Evolutionary conservation across 2,888 invertebrate genomes (phyloP).

Genomic region (Cordylochernes scorpioides): DNA sequence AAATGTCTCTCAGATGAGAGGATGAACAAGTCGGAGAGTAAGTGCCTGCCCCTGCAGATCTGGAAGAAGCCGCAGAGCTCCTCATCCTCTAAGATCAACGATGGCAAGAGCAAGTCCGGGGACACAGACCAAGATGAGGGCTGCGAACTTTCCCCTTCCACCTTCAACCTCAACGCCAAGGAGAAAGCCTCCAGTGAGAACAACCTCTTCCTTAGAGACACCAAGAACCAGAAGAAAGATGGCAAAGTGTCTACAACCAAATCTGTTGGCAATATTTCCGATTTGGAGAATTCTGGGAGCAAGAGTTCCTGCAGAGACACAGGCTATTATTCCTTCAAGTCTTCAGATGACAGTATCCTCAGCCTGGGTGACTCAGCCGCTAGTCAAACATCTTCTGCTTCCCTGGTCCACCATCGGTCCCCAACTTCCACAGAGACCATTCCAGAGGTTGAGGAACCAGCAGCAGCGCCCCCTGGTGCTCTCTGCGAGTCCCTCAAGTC

Average conservation of each 20-base stretch:
- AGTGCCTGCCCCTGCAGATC: too few relatives aligned
- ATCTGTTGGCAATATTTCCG: conserved; percentile 13
- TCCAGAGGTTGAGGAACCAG: conserved; percentile 6
- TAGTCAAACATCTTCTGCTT: neutral
- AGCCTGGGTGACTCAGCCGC: conserved; percentile 4
- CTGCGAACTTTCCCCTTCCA: too few relatives aligned
- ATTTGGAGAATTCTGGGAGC: conserved; percentile 3
- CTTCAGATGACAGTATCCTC: conserved; percentile 12
- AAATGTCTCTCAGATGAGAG: too few relatives aligned
- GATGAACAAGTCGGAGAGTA: too few relatives aligned
- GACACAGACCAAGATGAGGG: too few relatives aligned
- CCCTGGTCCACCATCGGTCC: conserved; percentile 2
- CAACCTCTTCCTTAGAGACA: conserved; percentile 11
- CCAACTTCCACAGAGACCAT: conserved; percentile 4
- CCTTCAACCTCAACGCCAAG: conserved; percentile 9
- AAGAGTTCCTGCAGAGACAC: conserved; percentile 7
- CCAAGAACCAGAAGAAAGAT: conserved; percentile 6
- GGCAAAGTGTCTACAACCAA: conserved; percentile 11
- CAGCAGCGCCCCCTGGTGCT: conserved; percentile 3
- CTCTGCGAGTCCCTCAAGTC: conserved; percentile 1
- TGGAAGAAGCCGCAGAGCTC: too few relatives aligned
- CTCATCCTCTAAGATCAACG: too few relatives aligned
- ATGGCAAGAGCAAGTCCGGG: too few relatives aligned
- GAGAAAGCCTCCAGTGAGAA: conserved; percentile 14
- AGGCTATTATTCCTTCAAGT: conserved; percentile 13